Percentiles rank a stretch among this genome's conserved stretches.
phyloP scores from a whole-genome alignment of 1,140 invertebrate genomes.

The Temnothorax nylanderi region DNA sequence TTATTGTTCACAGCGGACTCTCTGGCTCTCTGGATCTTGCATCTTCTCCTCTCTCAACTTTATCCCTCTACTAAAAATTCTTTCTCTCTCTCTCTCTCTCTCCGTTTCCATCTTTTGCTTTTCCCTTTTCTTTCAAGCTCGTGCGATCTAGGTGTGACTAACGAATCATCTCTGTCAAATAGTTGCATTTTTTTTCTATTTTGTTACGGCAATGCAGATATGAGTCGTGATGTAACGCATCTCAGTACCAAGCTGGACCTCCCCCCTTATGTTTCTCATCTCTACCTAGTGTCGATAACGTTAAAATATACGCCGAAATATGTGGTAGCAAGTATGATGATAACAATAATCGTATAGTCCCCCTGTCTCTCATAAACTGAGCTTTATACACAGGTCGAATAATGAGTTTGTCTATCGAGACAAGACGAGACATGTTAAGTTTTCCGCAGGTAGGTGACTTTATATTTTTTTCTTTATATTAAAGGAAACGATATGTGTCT shows the following conservation, averaged over 20 bases:
- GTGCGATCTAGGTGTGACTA: not conserved
- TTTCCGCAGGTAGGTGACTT: conserved; percentile 70
- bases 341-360: conserved; percentile 15
- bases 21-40: not conserved
- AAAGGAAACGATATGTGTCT: not conserved
- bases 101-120: conserved; percentile 18
- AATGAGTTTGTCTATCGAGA: conserved; percentile 47
- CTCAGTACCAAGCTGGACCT: not conserved
- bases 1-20: conserved; percentile 9
- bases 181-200: conserved; percentile 24
- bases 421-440: conserved; percentile 44
- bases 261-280: not conserved
- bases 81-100: conserved; percentile 49
- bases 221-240: not conserved
- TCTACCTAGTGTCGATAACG: not conserved
- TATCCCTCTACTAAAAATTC: conserved; percentile 24
- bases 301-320: not conserved
- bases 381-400: conserved; percentile 46
- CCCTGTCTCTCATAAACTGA: conserved; percentile 1
- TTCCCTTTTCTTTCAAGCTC: conserved; percentile 4
- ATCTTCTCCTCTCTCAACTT: not conserved
- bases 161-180: not conserved
- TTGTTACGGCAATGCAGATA: not conserved
- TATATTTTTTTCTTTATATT: conserved; percentile 53
- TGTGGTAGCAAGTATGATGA: not conserved